Base-by-base conservation (phyloP, 2,888 invertebrate genomes). In the Drosophila eohydei region DNA sequence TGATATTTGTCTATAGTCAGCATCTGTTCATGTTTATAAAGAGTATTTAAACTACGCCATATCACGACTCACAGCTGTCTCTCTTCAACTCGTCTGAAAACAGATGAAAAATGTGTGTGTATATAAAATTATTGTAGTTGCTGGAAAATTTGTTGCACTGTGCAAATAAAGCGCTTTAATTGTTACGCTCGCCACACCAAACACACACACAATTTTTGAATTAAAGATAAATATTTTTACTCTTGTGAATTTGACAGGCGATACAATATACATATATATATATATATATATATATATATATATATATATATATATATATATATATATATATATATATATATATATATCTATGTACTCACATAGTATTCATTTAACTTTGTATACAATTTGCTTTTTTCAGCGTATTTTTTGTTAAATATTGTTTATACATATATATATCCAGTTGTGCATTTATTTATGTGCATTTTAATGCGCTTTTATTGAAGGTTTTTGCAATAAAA, bases 401-500 rank as follows among this genome's bases (percentile, higher is more conserved):
- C 30, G 3, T 12, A 11, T n/a, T 38, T 44, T 34, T 26, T 30
- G 11, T 21, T 5, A 44, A 44, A 44, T 26, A n/a, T 44, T 36
- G 14, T 28, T 38, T 4, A 44, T 44, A 28, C 12, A 44, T 44
- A 44, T 6, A 44, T n/a, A 7, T 14, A 28, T 16, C 12, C 36
- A 21, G 21, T 36, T 32, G 14, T 55, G 28, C 11, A 34, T 59
- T 78, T 73, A 78, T 78, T 73, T 60, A 74, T 74, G 77, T 16
- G 56, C 65, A 63, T 52, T 66, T 78, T 65, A 62, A 79, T 87
- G 71, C 57, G 72, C 55, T 71, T 81, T 61, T 58, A 32, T 54
- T 43, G 43, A 30, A 51, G 30, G 50, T 7, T 28, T n/a, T 62
- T 38, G 44, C 56, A 41, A 55, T 46, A 5, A 28, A 66, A 65